Conservation (phyloP, 1,140 invertebrate genomes). For the Coelopa frigida region DNA sequence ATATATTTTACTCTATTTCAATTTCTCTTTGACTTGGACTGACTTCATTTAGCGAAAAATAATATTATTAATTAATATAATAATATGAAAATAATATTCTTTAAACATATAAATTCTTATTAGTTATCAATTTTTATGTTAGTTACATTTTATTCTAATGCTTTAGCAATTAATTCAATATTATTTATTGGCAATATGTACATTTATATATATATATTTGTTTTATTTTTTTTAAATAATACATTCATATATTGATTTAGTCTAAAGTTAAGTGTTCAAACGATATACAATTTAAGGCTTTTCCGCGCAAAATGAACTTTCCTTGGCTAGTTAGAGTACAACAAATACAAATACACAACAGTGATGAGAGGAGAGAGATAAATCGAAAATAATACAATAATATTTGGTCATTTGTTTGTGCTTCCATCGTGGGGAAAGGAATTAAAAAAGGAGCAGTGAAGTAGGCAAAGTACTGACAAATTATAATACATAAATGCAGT, state of each 20-base stretch:
- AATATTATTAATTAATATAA: no score
- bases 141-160: neutral
- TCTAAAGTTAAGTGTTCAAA: no score
- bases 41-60: no score
- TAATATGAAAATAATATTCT: no score
- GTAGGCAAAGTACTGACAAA: no score
- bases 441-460: no score
- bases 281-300: no score
- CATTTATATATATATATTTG: neutral
- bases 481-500: no score
- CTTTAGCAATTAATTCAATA: neutral
- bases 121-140: neutral
- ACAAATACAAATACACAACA: conserved; percentile 1
- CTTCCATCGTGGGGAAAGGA: no score
- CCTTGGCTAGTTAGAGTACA: conserved; percentile 8
- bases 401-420: conserved; percentile 4
- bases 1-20: no score
- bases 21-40: no score
- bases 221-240: neutral
- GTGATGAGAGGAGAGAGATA: neutral
- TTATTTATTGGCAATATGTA: conserved; percentile 2
- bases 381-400: neutral
- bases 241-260: conserved; percentile 1
- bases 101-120: no score
- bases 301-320: conserved; percentile 2